Evolutionary conservation across 2,113 vertebrate species (phyloP).

Genomic region (Daubentonia madagascariensis): DNA sequence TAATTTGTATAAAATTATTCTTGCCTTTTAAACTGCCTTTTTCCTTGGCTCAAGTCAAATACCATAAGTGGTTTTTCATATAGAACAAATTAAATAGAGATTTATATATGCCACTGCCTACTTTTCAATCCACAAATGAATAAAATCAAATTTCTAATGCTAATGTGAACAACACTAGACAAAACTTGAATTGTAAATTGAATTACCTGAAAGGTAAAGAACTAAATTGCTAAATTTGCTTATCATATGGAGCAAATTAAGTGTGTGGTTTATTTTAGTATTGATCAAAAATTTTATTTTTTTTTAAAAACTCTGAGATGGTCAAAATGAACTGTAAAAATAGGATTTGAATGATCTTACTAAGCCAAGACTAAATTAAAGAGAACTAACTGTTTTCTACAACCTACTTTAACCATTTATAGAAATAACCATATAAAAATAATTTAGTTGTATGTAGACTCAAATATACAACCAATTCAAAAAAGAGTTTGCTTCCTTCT

Average conservation of each 20-base stretch:
- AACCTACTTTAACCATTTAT: neutral
- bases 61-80: neutral
- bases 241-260: slow-evolving; percentile 26
- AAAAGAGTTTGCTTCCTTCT: slow-evolving; percentile 18
- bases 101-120: neutral
- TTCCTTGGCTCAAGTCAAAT: slow-evolving; percentile 22
- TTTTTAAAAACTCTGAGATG: neutral
- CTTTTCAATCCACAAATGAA: neutral
- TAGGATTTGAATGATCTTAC: neutral
- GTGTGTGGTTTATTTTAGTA: slow-evolving; percentile 34
- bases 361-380: neutral
- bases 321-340: slow-evolving; percentile 24
- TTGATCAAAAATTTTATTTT: neutral
- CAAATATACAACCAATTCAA: slow-evolving; percentile 10
- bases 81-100: slow-evolving; percentile 19
- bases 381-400: neutral
- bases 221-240: slow-evolving; percentile 30
- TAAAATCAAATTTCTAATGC: slow-evolving; percentile 47
- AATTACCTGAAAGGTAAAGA: slow-evolving; percentile 12
- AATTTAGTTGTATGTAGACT: neutral
- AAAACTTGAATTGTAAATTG: slow-evolving; percentile 48
- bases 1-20: neutral
- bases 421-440: slow-evolving; percentile 29
- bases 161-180: slow-evolving; percentile 2
- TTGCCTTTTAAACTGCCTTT: slow-evolving; percentile 27